phyloP scores from a whole-genome alignment of 1,140 invertebrate genomes.

The Battus philenor region DNA sequence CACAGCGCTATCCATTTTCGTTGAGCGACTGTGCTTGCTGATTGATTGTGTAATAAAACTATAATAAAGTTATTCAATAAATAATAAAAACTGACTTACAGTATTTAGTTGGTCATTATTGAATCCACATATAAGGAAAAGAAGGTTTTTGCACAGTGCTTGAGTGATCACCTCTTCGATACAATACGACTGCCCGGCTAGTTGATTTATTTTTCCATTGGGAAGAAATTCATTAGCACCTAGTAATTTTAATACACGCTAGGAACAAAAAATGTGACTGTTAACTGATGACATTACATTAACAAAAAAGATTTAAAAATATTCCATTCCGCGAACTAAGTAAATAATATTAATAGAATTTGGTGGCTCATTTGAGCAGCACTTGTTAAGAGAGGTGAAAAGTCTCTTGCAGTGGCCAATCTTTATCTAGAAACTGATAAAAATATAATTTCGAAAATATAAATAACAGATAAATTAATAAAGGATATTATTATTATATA shows the following conservation, averaged over 20 bases:
- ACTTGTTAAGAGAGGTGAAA: too few relatives aligned
- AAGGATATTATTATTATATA: too few relatives aligned
- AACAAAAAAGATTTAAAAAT: neutral
- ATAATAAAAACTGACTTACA: slow-evolving; percentile 43
- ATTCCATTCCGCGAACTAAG: too few relatives aligned
- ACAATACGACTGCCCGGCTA: slow-evolving; percentile 79
- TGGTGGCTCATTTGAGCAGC: too few relatives aligned
- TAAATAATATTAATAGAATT: slow-evolving; percentile 1
- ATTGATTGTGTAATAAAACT: too few relatives aligned
- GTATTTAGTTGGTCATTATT: slow-evolving; percentile 82
- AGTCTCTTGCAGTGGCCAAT: too few relatives aligned
- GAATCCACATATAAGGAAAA: slow-evolving; percentile 82
- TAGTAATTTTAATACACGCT: slow-evolving; percentile 66
- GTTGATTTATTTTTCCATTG: slow-evolving; percentile 77
- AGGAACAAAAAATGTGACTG: slow-evolving; percentile 21
- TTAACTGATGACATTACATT: neutral
- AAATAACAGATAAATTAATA: too few relatives aligned
- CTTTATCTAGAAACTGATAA: too few relatives aligned
- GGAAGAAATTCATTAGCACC: slow-evolving; percentile 82
- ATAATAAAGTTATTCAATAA: too few relatives aligned
- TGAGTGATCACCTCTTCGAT: slow-evolving; percentile 75
- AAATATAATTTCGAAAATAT: too few relatives aligned
- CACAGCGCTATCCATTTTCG: too few relatives aligned
- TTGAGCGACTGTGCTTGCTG: too few relatives aligned
- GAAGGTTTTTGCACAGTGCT: slow-evolving; percentile 80